Evolutionary conservation across 2,797 vertebrate genomes (phyloP).

Genomic region (Pangasius krempfi): DNA sequence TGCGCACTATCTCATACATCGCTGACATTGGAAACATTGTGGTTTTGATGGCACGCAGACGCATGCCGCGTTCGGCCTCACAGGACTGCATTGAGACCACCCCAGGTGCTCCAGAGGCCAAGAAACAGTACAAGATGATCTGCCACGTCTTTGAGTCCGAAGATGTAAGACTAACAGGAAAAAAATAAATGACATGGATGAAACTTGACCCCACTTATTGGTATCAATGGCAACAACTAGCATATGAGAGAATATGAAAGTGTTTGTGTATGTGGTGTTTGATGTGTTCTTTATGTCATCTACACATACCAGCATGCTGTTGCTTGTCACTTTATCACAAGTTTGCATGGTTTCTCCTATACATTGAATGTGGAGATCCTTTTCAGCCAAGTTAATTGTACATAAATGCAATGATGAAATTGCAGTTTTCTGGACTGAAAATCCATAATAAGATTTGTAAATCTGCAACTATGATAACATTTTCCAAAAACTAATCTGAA

Average conservation of each 20-base stretch:
- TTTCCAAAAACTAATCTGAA: background rate
- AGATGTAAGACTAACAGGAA: constrained; percentile 81
- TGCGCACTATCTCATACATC: constrained; percentile 98
- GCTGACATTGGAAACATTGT: constrained; percentile 98
- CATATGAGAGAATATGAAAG: background rate
- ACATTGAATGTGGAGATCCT: background rate
- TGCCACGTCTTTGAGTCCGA: constrained; percentile 99
- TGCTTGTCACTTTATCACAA: background rate
- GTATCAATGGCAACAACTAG: background rate
- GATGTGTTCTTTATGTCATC: background rate
- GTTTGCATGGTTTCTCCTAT: background rate
- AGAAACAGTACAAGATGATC: constrained; percentile 99
- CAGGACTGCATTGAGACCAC: constrained; percentile 99
- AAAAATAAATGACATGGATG: background rate
- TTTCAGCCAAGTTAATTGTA: background rate
- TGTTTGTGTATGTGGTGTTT: background rate
- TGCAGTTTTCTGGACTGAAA: background rate
- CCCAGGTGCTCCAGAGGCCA: constrained; percentile 89
- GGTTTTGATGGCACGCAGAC: constrained; percentile 94
- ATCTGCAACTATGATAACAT: background rate
- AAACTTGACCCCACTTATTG: background rate
- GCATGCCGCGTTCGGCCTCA: constrained; percentile 92
- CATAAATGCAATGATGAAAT: background rate
- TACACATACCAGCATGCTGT: background rate
- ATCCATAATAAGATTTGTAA: background rate